These are phyloP conservation scores for Sceloporus tristichus DNA, from an alignment of 2,113 vertebrate genomes.

Conservation along the genomic window DNA sequence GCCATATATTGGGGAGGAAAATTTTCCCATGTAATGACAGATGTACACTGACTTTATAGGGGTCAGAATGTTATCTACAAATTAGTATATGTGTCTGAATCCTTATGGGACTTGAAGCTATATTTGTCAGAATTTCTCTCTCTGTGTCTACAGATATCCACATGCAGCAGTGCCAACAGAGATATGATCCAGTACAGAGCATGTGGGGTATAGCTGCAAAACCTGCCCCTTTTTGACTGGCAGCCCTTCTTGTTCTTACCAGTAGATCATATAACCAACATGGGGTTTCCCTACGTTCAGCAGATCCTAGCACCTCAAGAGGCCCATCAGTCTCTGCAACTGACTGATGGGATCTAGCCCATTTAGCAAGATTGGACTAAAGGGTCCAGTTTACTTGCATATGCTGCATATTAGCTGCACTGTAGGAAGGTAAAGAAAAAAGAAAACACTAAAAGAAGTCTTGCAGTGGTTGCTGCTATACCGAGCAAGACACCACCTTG, in stretches of 20 bases:
- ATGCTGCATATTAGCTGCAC: background rate
- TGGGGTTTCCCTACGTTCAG: background rate
- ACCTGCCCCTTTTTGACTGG: background rate
- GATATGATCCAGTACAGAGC: background rate
- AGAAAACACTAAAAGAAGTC: background rate
- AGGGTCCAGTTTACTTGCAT: background rate
- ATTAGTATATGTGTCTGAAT: slow-evolving; percentile 47
- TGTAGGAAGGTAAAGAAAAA: background rate
- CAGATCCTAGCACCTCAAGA: background rate
- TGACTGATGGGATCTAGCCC: background rate
- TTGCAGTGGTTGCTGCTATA: background rate
- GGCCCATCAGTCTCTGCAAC: background rate
- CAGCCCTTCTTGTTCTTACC: background rate
- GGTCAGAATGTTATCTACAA: slow-evolving; percentile 2
- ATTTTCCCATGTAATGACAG: background rate
- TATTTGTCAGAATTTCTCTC: background rate
- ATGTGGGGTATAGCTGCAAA: background rate
- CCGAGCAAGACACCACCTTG: background rate
- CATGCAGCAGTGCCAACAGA: background rate
- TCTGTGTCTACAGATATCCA: background rate
- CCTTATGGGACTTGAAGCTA: slow-evolving; percentile 54
- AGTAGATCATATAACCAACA: background rate
- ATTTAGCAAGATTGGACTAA: background rate
- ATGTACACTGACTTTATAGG: background rate
- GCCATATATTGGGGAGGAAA: background rate